Evolutionary conservation across 2,888 invertebrate genomes (phyloP), one percentile per base, ranked within the genome.

Genomic region (Lissocephala sabroskyi): DNA sequence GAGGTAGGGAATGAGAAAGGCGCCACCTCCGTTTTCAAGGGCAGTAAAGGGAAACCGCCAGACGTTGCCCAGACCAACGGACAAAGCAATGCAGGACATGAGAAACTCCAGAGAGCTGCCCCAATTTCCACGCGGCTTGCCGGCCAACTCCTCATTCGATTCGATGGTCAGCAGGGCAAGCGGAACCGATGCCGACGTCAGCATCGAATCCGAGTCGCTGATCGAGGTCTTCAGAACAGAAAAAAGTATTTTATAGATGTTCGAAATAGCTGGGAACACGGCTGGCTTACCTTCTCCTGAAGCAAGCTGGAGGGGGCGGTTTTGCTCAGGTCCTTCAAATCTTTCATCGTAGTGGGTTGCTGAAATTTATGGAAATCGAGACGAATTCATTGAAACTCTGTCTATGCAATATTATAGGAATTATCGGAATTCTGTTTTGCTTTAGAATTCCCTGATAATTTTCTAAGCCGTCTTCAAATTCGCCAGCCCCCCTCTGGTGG

Each of bases 1-100:
- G 26, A 90, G 75, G 62, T 90, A 90, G 0, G 90, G 90, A 49
- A 89, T 88, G 2, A 89, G 79, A 62, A 89, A 89, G 1, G 89
- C 89, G 1, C 89, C 89, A 1, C 89, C 89, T 0, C 89, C 89
- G 66, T 89, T 89, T 62, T 88, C 86, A 53, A 88, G 86, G 0
- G 89, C 89, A 1, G 87, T 87, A 74, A 87, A 88, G 0, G 89
- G 89, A 80, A 89, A 89, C 48, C 89, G 82, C 89, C 89, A 89
- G 2, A 89, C 86, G 65, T 89, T 89, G 26, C 89, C 89, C 18
- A 89, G 81, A 0, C 90, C 89, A 1, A 89, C 89, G 0, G 89
- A 88, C 80, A 89, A 44, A 33, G 81, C 79, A 19, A 81, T 80
- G 57, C 81, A 81, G 0, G 89, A 89, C 84, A 90, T 86, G 4